A percentile compares a stretch with the other conserved stretches of the same genome.
phyloP scores from a whole-genome alignment of 1,140 invertebrate species.

The Zaprionus capensis region DNA sequence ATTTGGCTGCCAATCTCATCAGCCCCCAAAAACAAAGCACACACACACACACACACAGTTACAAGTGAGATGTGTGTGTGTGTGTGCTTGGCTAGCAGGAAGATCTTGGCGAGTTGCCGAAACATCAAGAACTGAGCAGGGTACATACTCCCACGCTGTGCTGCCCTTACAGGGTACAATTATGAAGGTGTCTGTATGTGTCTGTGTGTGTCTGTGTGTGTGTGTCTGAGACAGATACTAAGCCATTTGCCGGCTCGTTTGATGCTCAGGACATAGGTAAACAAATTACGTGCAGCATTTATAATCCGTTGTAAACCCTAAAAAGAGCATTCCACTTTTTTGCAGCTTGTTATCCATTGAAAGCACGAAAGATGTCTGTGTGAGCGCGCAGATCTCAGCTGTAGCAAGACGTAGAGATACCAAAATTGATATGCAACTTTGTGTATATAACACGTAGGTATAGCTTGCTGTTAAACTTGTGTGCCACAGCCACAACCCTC shows the following conservation, averaged over 20 bases:
- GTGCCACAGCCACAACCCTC: background rate
- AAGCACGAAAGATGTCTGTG: background rate
- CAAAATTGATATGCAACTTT: background rate
- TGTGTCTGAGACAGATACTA: constrained; percentile 29
- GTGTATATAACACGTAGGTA: background rate
- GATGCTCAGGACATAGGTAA: constrained; percentile 57
- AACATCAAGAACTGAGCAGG: no score
- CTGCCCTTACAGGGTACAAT: constrained; percentile 46
- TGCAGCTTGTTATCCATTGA: no score
- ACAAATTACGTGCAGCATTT: constrained; percentile 72
- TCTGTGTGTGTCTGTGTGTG: background rate
- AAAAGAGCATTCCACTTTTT: constrained; percentile 8
- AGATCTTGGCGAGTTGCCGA: background rate
- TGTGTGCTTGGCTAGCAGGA: background rate
- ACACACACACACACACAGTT: background rate
- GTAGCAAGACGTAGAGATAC: background rate
- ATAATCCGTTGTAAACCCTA: constrained; percentile 49
- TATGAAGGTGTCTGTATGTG: constrained; percentile 32
- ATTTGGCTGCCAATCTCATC: constrained; percentile 68
- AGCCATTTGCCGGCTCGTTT: constrained; percentile 62
- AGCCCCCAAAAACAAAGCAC: background rate
- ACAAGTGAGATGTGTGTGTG: background rate
- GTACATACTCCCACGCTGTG: no score
- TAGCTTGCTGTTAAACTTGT: background rate
- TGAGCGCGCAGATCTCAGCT: background rate